Conservation (phyloP, 2,113 vertebrate genomes). For the Zingel zingel region DNA sequence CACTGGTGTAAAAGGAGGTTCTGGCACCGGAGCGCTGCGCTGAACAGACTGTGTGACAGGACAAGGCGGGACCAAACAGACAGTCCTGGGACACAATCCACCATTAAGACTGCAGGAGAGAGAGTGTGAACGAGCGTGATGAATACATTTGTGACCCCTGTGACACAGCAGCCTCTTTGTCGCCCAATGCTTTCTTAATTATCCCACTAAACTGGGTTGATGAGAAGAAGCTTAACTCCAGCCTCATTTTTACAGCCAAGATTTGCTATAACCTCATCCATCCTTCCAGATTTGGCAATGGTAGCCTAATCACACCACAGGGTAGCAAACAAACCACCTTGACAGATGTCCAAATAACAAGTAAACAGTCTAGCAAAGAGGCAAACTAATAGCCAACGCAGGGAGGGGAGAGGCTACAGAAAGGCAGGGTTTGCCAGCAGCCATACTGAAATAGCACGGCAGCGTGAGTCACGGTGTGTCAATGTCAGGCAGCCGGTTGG, state of each 20-base stretch:
- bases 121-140: slow-evolving; percentile 30
- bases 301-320: slow-evolving; percentile 70
- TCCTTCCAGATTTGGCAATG: slow-evolving; percentile 72
- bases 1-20: slow-evolving; percentile 40
- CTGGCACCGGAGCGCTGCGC: slow-evolving; percentile 31
- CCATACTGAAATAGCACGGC: slow-evolving; percentile 64
- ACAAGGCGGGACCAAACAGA: slow-evolving; percentile 36
- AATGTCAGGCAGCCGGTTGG: slow-evolving; percentile 74
- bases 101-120: slow-evolving; percentile 29
- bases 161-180: slow-evolving; percentile 20
- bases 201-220: slow-evolving; percentile 42
- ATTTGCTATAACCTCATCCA: slow-evolving; percentile 58
- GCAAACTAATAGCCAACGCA: slow-evolving; percentile 72
- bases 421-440: slow-evolving; percentile 59
- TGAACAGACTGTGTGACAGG: slow-evolving; percentile 57
- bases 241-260: slow-evolving; percentile 59
- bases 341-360: slow-evolving; percentile 82
- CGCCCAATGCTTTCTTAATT: slow-evolving; percentile 56
- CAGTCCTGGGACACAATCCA: slow-evolving; percentile 35
- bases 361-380: slow-evolving; percentile 71
- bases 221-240: slow-evolving; percentile 52
- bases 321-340: slow-evolving; percentile 73
- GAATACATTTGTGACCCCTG: slow-evolving; percentile 22
- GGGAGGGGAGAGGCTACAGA: slow-evolving; percentile 39
- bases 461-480: slow-evolving; percentile 74